Evolutionary conservation across 2,888 invertebrate species (phyloP), one percentile per base, ranked within the genome.

Genomic region (Sycophila texana): DNA sequence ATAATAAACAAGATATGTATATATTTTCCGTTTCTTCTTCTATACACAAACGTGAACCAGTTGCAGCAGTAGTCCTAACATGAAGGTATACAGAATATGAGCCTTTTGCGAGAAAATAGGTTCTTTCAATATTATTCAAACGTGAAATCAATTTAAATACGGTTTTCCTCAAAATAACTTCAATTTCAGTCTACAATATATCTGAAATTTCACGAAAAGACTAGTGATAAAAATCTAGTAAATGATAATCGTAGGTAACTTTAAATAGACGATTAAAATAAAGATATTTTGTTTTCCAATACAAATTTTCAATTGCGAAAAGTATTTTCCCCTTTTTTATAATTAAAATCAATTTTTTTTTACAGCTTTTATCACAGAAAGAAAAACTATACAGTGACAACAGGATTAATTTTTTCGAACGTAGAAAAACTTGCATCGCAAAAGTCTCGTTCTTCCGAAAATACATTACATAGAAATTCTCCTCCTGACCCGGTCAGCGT

Each of bases 1-100:
- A 78, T 78, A 77, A 71, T 77, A 81, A 78, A 81, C 78, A 81
- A 81, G 81, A 81, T 81, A 81, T 81, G 78, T 81, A 81, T 78
- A 71, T 65, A 75, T 72, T 75, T 80, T 67, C 61, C 57, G n/a
- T 72, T 75, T n/a, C 58, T 16, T 71, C 71, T 20, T 57, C 57
- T 72, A 71, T 74, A 81, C 74, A 71, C 39, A 78, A 72, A 61
- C 63, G 60, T 30, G 66, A 16, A 57, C 22, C 74, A 81, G 51
- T 49, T 72, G 30, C 63, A 68, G 53, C 39, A 75, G 60, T 55
- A 60, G 60, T 53, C 66, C 22, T 39, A 74, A 72, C 60, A 66
- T 30, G 30, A 66, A 12, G 70, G 63, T 67, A 74, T 39, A 72
- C 61, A 66, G 61, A 80, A 77, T 72, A 77, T 39, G 57, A 73